A percentile compares a stretch with the other conserved stretches of the same genome.
These are phyloP conservation scores for Helicoverpa assulta DNA, from an alignment of 2,888 invertebrate genomes.

Conservation along the genomic window DNA sequence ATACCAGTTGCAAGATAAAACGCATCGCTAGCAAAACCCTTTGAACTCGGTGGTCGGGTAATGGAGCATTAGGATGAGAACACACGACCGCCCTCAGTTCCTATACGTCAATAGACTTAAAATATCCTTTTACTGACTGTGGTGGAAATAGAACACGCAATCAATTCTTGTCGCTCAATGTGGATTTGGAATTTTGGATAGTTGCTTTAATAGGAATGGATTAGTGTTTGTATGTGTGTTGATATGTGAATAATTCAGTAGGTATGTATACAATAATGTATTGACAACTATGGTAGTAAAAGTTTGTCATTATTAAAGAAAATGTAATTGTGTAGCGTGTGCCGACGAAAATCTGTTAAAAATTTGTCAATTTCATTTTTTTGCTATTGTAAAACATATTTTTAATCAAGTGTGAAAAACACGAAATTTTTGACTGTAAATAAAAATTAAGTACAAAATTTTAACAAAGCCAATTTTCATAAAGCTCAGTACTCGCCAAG, in stretches of 20 bases:
- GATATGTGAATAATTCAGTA: too few relatives aligned
- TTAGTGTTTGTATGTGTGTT: too few relatives aligned
- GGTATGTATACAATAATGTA: too few relatives aligned
- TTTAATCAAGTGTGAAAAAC: too few relatives aligned
- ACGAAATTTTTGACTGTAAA: too few relatives aligned
- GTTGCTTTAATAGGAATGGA: neutral
- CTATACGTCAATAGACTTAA: slow-evolving; percentile 27
- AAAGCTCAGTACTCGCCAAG: neutral
- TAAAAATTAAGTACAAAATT: too few relatives aligned
- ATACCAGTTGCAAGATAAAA: slow-evolving; percentile 40
- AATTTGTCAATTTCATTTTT: too few relatives aligned
- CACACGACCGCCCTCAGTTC: slow-evolving; percentile 10
- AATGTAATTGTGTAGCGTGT: too few relatives aligned
- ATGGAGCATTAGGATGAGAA: slow-evolving; percentile 65
- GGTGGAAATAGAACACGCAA: slow-evolving; percentile 17
- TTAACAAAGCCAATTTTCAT: neutral
- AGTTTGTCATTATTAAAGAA: too few relatives aligned
- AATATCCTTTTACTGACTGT: slow-evolving; percentile 38
- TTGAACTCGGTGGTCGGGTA: slow-evolving; percentile 56
- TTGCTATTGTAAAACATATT: too few relatives aligned
- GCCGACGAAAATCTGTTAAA: too few relatives aligned
- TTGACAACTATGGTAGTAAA: too few relatives aligned
- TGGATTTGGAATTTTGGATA: neutral
- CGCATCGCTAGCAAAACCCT: slow-evolving; percentile 35
- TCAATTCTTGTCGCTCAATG: slow-evolving; percentile 10